Conservation (phyloP, 2,888 invertebrate genomes). For the Caradrina clavipalpis region DNA sequence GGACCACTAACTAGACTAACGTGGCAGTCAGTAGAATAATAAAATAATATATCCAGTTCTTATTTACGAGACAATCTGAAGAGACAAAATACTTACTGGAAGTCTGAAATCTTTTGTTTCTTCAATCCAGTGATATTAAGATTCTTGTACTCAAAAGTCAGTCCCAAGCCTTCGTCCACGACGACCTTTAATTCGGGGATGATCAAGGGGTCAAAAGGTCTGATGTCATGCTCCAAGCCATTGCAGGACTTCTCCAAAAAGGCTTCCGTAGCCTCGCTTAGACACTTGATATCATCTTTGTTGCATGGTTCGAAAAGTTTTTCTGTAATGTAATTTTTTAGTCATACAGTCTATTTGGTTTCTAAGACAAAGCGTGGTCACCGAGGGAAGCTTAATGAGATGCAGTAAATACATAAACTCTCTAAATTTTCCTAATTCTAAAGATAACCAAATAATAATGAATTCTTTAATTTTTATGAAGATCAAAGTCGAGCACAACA, state of each 20-base stretch:
- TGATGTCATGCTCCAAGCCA: slow-evolving; percentile 76
- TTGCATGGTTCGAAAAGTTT: slow-evolving; percentile 72
- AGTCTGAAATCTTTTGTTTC: slow-evolving; percentile 76
- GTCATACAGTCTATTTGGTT: too few relatives aligned
- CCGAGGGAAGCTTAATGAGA: too few relatives aligned
- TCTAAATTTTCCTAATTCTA: too few relatives aligned
- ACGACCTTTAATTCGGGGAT: slow-evolving; percentile 70
- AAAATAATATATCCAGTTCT: too few relatives aligned
- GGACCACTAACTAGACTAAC: too few relatives aligned
- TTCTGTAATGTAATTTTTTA: slow-evolving; percentile 42
- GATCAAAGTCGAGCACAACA: too few relatives aligned
- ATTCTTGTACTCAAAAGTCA: slow-evolving; percentile 74
- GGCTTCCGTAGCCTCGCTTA: slow-evolving; percentile 76
- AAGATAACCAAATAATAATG: too few relatives aligned
- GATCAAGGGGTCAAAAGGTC: slow-evolving; percentile 77
- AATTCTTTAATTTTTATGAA: too few relatives aligned
- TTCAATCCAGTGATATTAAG: slow-evolving; percentile 79
- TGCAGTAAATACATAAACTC: too few relatives aligned
- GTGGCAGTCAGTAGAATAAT: too few relatives aligned
- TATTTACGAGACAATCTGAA: neutral
- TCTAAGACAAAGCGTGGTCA: too few relatives aligned
- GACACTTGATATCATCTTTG: slow-evolving; percentile 77
- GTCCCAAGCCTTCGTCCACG: slow-evolving; percentile 66
- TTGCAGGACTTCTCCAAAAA: slow-evolving; percentile 78
- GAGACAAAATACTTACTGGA: slow-evolving; percentile 72